phyloP scores from a whole-genome alignment of 2,888 invertebrate genomes.

The Ophion ventricosus region DNA sequence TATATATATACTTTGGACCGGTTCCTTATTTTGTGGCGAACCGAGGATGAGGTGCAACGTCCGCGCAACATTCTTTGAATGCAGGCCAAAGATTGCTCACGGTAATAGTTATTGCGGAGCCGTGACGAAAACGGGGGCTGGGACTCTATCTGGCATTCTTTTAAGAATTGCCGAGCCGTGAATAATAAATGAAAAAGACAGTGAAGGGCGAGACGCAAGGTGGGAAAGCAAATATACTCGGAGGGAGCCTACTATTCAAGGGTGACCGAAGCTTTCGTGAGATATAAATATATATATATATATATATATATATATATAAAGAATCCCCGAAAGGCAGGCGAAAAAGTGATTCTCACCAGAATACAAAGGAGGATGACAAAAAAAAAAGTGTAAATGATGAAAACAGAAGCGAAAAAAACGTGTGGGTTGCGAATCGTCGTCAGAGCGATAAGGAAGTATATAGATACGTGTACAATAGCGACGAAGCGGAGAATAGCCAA shows the following conservation, averaged over 20 bases:
- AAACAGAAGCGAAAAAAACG: slow-evolving; percentile 14
- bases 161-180: slow-evolving; percentile 74
- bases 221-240: slow-evolving; percentile 16
- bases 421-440: slow-evolving; percentile 23
- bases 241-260: slow-evolving; percentile 46
- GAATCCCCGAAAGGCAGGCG: slow-evolving; percentile 17
- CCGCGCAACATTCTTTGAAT: slow-evolving; percentile 72
- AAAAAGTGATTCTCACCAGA: slow-evolving; percentile 35
- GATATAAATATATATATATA: slow-evolving; percentile 15
- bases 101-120: slow-evolving; percentile 77
- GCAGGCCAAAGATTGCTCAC: slow-evolving; percentile 75
- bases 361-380: slow-evolving; percentile 28
- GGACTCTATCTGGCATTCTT: slow-evolving; percentile 67
- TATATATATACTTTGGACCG: background rate
- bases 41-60: slow-evolving; percentile 56
- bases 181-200: slow-evolving; percentile 75
- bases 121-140: slow-evolving; percentile 27
- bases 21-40: slow-evolving; percentile 39
- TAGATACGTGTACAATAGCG: slow-evolving; percentile 1
- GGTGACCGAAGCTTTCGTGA: slow-evolving; percentile 31
- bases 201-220: slow-evolving; percentile 9
- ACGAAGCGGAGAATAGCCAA: background rate
- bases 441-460: slow-evolving; percentile 9
- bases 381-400: background rate
- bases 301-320: background rate